These are phyloP conservation scores for Forbesichthys agassizii DNA, from an alignment of 2,113 vertebrate species.

Conservation along the genomic window DNA sequence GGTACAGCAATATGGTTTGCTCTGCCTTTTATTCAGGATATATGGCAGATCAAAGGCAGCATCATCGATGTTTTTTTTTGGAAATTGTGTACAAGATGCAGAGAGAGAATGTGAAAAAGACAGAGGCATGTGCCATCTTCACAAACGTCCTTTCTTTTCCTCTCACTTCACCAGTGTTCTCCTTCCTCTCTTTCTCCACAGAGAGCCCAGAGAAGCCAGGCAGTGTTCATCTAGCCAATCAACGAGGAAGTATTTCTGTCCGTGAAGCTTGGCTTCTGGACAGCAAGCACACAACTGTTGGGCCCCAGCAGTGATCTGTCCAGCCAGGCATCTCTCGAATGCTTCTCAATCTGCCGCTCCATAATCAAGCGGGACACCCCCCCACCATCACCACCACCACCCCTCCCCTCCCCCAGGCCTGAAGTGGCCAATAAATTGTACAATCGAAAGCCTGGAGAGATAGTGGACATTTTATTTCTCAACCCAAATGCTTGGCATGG, in stretches of 20 bases:
- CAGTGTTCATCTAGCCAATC: constrained; percentile 38
- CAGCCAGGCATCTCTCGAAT: constrained; percentile 46
- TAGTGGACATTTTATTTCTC: constrained; percentile 17
- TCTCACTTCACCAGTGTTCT: neutral
- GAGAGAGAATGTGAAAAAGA: neutral
- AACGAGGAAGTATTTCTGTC: constrained; percentile 48
- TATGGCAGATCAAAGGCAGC: too few species aligned
- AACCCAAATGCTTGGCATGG: constrained; percentile 26
- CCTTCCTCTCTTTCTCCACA: constrained; percentile 13
- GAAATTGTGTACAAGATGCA: neutral
- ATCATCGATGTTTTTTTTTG: neutral
- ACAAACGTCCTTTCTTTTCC: neutral
- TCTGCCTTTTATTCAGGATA: too few species aligned
- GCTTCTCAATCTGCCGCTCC: constrained; percentile 51
- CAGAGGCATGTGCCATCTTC: neutral
- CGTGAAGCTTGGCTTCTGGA: constrained; percentile 46
- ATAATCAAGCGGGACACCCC: constrained; percentile 52
- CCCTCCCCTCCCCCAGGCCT: constrained; percentile 20
- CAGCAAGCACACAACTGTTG: constrained; percentile 43
- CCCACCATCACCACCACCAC: neutral
- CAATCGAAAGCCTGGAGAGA: constrained; percentile 34
- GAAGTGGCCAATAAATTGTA: constrained; percentile 45
- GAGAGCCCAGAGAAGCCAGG: constrained; percentile 19
- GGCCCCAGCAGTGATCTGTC: constrained; percentile 51
- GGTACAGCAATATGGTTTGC: neutral